Evolutionary conservation across 2,888 invertebrate species (phyloP).

Genomic region (Coenonympha glycerion): DNA sequence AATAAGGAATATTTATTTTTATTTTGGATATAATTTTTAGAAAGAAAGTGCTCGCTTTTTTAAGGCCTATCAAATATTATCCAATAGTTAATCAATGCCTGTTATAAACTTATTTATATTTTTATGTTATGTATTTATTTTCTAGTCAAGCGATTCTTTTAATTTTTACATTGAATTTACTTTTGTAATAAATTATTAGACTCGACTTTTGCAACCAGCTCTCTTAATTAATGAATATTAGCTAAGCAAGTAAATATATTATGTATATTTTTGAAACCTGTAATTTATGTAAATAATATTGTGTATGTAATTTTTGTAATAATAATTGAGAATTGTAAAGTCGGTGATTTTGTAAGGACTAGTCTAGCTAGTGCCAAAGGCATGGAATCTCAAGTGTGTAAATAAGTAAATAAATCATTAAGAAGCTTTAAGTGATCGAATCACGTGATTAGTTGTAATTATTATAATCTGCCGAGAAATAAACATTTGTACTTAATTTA

Average conservation of each 20-base stretch:
- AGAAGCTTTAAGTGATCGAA: constrained; percentile 60
- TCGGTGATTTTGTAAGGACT: constrained; percentile 34
- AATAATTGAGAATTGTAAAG: background rate
- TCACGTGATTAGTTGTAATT: constrained; percentile 45
- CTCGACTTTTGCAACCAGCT: constrained; percentile 22
- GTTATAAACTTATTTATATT: constrained; percentile 7
- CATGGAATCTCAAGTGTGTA: constrained; percentile 60
- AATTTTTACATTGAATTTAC: background rate
- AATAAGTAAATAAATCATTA: constrained; percentile 39
- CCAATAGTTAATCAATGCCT: too few species aligned
- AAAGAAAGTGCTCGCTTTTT: background rate
- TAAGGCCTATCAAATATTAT: too few species aligned
- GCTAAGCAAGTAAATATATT: constrained; percentile 7
- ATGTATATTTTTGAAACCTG: constrained; percentile 22
- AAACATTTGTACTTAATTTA: constrained; percentile 44
- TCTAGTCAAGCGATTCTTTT: constrained; percentile 44
- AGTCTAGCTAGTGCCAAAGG: constrained; percentile 67
- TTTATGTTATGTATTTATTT: constrained; percentile 32
- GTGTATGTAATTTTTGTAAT: background rate
- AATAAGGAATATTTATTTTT: too few species aligned
- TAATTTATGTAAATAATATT: constrained; percentile 23
- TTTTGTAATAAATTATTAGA: background rate
- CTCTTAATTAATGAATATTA: too few species aligned
- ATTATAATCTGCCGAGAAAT: constrained; percentile 29
- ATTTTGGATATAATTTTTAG: too few species aligned